Evolutionary conservation across 2,888 invertebrate species (phyloP), one percentile per base, ranked within the genome.

Genomic region (Dasysyrphus albostriatus): DNA sequence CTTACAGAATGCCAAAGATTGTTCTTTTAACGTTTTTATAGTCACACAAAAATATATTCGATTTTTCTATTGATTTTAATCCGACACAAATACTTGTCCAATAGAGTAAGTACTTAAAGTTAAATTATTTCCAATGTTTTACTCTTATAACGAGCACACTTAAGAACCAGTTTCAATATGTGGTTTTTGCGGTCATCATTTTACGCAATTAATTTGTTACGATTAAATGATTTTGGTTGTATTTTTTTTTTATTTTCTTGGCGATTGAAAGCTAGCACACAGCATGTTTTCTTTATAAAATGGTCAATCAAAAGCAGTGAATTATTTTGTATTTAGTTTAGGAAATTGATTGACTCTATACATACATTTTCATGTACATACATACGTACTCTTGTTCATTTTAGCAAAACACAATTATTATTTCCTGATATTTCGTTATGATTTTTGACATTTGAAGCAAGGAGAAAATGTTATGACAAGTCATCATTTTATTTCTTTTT

Each of bases 121-220:
- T 2, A 32, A 32, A 32, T 32, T 32, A 32, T 32, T 32, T 32
- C 7, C 7, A 32, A 32, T 32, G 5, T 32, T 32, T 7, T 32
- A 32, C 32, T 6, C 32, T n/a, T 4, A 12, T 51, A 51, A 56
- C 29, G 5, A 63, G 39, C 61, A 63, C 42, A 39, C 61, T 29
- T 24, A 19, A 44, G 29, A 42, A 7, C 24, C 2, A 42, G 29
- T 63, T 63, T 24, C 42, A 63, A n/a, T 42, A 0, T 29, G 83
- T 44, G 79, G 83, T 56, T 79, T 78, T 65, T 79, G 83, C 24
- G 83, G 83, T 79, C 79, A 44, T 79, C 75, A 44, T 75, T 79
- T n/a, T 83, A 83, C 49, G 79, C 54, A 83, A 83, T 79, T 83
- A 83, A 83, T 79, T 83, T 78, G 70, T 75, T 79, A 75, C 83